Base-by-base conservation (phyloP, 2,113 vertebrate genomes). In the Prolemur simus region DNA sequence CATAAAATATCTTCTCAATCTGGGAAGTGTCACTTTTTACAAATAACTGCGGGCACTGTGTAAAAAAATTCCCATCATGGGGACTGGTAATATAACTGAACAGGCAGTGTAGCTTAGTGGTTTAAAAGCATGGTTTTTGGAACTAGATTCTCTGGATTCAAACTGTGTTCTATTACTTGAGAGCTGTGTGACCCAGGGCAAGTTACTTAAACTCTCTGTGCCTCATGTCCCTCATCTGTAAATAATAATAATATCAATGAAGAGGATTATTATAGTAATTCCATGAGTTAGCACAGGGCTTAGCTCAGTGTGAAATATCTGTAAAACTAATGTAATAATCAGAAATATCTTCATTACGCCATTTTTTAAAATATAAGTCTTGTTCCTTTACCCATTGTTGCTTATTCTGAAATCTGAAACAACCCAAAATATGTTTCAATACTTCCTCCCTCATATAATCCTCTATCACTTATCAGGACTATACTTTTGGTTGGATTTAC, bases 331-430 rank as follows among this genome's bases (percentile, higher is more conserved):
- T 37, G 77, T 27, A 91, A 91, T 69, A 13, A 82, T 91, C 37
- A 94, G 25, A 96, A 89, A 52, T 21, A 49, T 66, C 37, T 89
- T 95, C 68, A 52, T 21, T 94, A 73, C 39, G 56, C 37, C 54
- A 3, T 63, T 96, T 93, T 60, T 34, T 8, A 71, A 97, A 73
- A 84, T 27, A 29, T 47, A 23, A 76, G 37, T 86, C 77, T 71
- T 96, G 15, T 49, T 83, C 4, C 10, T 81, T 58, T 78, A 91
- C 52, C 10, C 3, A 66, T 8, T 56, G 1, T 93, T 29, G 6
- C 56, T 90, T 71, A 20, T 95, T 84, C 76, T 68, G 56, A 93
- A 90, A 87, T 78, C 42, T 84, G 56, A 91, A 94, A 32, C 56
- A 87, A 76, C 29, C 4, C 88, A 54, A 80, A 84, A 49, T 58